These are phyloP conservation scores for Phrixothrix hirtus DNA, from an alignment of 2,888 invertebrate genomes.

Conservation along the genomic window DNA sequence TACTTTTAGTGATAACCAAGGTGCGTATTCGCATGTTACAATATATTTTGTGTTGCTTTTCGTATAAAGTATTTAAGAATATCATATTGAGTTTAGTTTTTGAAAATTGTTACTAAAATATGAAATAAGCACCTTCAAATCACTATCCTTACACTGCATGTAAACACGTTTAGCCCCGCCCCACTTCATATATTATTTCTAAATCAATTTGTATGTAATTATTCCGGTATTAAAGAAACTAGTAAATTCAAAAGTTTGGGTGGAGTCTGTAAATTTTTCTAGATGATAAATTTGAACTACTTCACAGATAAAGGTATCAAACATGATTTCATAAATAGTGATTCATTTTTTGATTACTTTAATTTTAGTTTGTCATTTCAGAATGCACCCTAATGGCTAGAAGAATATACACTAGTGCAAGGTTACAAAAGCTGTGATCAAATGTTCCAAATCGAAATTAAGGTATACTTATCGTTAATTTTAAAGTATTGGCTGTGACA, in stretches of 20 bases:
- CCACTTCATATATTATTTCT: conserved; percentile 50
- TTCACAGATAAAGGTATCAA: background rate
- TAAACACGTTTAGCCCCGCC: conserved; percentile 57
- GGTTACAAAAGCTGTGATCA: conserved; percentile 29
- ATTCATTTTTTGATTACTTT: background rate
- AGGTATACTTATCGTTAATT: conserved; percentile 33
- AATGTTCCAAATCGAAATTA: conserved; percentile 29
- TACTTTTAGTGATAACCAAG: no score
- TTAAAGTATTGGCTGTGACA: background rate
- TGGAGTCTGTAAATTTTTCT: background rate
- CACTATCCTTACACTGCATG: conserved; percentile 38
- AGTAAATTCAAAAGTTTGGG: background rate
- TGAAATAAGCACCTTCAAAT: conserved; percentile 15
- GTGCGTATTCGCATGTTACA: no score
- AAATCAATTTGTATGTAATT: conserved; percentile 40
- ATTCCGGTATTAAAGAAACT: background rate
- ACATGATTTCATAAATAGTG: background rate
- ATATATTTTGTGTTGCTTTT: background rate
- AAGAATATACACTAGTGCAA: conserved; percentile 29
- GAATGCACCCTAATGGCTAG: conserved; percentile 47
- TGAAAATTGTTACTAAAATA: conserved; percentile 11
- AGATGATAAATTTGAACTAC: background rate
- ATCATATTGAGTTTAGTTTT: no score
- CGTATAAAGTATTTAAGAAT: no score
- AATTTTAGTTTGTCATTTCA: conserved; percentile 34